Percentiles rank a stretch among this genome's conserved stretches.
These are phyloP conservation scores for Centrocercus urophasianus DNA, from an alignment of 2,113 vertebrate genomes.

Conservation along the genomic window DNA sequence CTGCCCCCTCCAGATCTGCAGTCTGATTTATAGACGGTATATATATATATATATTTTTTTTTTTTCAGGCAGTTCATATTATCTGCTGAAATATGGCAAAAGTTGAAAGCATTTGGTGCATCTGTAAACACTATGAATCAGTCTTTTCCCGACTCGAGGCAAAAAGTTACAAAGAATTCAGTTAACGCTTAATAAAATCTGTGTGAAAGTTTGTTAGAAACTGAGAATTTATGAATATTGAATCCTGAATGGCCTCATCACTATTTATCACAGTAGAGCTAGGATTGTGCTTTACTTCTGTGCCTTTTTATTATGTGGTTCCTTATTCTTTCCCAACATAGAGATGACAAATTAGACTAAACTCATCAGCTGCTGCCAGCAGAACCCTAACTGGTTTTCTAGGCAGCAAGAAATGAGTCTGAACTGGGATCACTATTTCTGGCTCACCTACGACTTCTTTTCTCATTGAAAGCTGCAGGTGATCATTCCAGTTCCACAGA, in stretches of 20 bases:
- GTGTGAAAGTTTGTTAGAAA: background rate
- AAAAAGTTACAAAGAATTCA: background rate
- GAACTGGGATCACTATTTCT: background rate
- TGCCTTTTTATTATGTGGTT: background rate
- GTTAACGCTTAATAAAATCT: background rate
- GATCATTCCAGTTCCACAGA: background rate
- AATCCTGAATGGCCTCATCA: background rate
- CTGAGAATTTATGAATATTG: background rate
- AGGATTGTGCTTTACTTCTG: background rate
- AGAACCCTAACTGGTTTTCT: background rate
- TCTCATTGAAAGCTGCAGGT: background rate
- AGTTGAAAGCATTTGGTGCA: background rate
- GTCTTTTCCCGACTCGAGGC: background rate
- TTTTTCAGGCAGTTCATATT: background rate
- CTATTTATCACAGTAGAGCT: background rate
- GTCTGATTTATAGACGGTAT: background rate
- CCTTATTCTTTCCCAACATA: background rate
- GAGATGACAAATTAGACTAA: background rate
- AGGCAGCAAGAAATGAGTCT: background rate
- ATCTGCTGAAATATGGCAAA: background rate
- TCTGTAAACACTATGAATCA: slow-evolving; percentile 36
- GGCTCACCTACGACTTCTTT: background rate
- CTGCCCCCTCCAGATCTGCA: background rate
- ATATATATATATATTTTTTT: background rate
- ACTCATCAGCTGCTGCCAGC: background rate